Evolutionary conservation across 2,113 vertebrate genomes (phyloP).

Genomic region (Boulengeromyrus knoepffleri): DNA sequence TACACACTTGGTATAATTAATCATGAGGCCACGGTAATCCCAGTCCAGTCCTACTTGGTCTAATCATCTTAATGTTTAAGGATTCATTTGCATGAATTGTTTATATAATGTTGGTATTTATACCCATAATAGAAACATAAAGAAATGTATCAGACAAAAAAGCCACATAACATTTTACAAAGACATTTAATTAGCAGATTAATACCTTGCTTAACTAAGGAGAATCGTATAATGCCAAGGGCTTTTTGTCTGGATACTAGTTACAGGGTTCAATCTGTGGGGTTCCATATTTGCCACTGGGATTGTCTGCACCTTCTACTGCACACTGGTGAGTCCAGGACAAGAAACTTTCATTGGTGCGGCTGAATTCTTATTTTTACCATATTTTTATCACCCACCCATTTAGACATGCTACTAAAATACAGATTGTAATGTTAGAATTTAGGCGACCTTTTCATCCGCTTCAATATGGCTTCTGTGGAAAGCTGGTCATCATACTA

Average conservation of each 20-base stretch:
- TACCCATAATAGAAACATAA: not conserved
- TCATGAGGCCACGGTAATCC: not conserved
- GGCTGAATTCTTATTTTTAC: not conserved
- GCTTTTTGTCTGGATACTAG: slow-evolving; percentile 42
- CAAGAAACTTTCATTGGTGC: not conserved
- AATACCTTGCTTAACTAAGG: not conserved
- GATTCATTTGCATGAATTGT: not conserved
- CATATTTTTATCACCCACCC: not conserved
- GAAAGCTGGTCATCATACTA: not conserved
- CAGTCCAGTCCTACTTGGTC: not conserved
- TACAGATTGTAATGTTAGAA: not conserved
- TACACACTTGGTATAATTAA: not conserved
- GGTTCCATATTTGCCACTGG: slow-evolving; percentile 79
- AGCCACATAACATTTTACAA: not conserved
- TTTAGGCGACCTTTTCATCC: not conserved
- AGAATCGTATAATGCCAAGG: not conserved
- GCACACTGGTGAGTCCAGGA: slow-evolving; percentile 65
- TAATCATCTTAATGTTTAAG: not conserved
- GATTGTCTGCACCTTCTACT: slow-evolving; percentile 77
- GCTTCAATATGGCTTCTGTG: not conserved
- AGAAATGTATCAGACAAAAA: not conserved
- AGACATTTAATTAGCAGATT: not conserved
- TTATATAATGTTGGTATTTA: not conserved
- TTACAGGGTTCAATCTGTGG: slow-evolving; percentile 83
- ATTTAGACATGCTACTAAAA: not conserved